Evolutionary conservation across 2,113 vertebrate genomes (phyloP), one percentile per base, ranked within the genome.

Genomic region (Caranx melampygus): DNA sequence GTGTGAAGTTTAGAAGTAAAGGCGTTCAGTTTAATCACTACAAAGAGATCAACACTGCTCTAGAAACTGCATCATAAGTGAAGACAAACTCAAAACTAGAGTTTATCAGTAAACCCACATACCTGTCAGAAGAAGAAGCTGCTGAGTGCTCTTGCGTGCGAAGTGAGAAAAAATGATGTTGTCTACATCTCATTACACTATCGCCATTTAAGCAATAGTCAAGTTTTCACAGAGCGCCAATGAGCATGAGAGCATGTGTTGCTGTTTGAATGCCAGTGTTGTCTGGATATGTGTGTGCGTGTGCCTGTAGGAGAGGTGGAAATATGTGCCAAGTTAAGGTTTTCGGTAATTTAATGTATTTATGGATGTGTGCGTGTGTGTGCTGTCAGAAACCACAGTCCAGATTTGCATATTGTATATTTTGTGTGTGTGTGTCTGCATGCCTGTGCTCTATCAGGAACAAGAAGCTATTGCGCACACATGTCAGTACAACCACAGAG

Each of bases 381-480:
- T 20, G 11, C 57, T 58, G 45, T 61, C 18, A 62, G 13, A 62
- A 57, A 67, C 54, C 44, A n/a, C 52, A 0, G 6, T 33, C 35
- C 26, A 4, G 18, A 37, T 82, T 83, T 89, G 75, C 79, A 83
- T 87, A 42, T 0, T 72, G 37, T 11, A 21, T 35, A 20, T 47
- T 35, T 35, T 16, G 31, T 49, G 20, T 33, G 0, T 8, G 21
- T 13, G 11, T 51, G 18, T 54, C 37, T 51, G 21, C 34, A 3
- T 68, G 33, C 18, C 4, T 59, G 67, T 26, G 31, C 8, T 44
- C 4, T 45, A 33, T 62, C 44, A 78, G 44, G 81, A 74, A 87
- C 58, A 78, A 73, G 79, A 80, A 82, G 66, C 78, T 52, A 70
- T 49, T 85, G 45, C 74, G 21, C 44, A 55, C 44, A 47, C 21